phyloP scores from a whole-genome alignment of 1,140 invertebrate species.

The Drosophila oshimai region DNA sequence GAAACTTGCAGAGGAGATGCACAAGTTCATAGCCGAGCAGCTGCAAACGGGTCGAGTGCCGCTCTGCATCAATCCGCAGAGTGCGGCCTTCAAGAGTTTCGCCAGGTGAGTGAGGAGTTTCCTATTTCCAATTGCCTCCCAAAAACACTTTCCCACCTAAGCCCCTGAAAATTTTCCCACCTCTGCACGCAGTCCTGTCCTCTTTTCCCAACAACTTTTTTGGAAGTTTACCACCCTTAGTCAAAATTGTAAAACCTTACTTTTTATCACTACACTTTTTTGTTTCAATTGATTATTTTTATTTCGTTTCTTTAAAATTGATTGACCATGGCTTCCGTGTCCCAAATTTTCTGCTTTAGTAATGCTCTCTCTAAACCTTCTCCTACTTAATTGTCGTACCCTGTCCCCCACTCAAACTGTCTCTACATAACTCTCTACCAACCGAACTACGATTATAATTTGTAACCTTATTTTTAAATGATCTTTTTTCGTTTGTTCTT shows the following conservation, averaged over 20 bases:
- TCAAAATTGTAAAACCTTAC: slow-evolving; percentile 19
- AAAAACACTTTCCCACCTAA: slow-evolving; percentile 3
- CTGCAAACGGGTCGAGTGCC: slow-evolving; percentile 96
- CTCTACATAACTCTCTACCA: slow-evolving; percentile 6
- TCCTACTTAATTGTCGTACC: slow-evolving; percentile 2
- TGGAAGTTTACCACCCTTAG: slow-evolving; percentile 19
- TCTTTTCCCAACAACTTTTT: background rate
- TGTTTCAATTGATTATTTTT: slow-evolving; percentile 7
- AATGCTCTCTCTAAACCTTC: slow-evolving; percentile 7
- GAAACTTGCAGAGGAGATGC: slow-evolving; percentile 93
- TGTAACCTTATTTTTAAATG: slow-evolving; percentile 51
- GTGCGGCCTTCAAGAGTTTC: slow-evolving; percentile 99
- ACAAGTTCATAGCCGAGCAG: slow-evolving; percentile 98
- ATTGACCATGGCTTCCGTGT: slow-evolving; percentile 41
- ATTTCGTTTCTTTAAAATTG: slow-evolving; percentile 15
- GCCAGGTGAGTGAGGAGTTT: slow-evolving; percentile 92
- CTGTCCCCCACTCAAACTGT: slow-evolving; percentile 4
- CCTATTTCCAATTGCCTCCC: background rate
- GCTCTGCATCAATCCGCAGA: slow-evolving; percentile 99
- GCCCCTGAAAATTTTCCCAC: background rate
- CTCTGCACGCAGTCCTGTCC: slow-evolving; percentile 20
- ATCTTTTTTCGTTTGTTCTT: slow-evolving; percentile 55
- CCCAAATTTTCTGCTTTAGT: slow-evolving; percentile 21
- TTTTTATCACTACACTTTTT: background rate
- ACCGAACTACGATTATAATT: slow-evolving; percentile 29